Evolutionary conservation across 2,113 vertebrate genomes (phyloP), one percentile per base, ranked within the genome.

Genomic region (Pagrus major): DNA sequence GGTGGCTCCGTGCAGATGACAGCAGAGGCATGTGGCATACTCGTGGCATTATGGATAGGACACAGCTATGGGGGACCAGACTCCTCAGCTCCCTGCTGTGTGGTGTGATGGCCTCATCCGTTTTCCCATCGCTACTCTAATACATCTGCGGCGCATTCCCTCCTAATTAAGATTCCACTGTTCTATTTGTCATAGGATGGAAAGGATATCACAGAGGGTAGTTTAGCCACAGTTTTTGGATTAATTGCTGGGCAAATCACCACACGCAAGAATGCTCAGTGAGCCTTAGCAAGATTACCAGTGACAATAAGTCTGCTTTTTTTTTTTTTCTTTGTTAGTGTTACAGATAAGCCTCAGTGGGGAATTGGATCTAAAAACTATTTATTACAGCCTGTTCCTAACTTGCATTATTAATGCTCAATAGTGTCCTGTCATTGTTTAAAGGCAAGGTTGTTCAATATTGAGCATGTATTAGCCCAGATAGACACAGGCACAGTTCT

Each of bases 121-220:
- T 95, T 94, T 90, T 88, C 87, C 87, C 91, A 85, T 93, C 76
- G 89, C 90, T 82, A 37, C 87, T 84, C 91, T 89, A 91, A 93
- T 93, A 91, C 87, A 94, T 92, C 89, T 93, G 86, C 93, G 81
- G 81, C 75, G 21, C 75, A 80, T 88, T 90, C 90, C 80, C 85
- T 90, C 84, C 94, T 93, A 93, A 94, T 94, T 94, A 94, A 93
- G 91, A 93, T 91, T 86, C 87, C 80, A 83, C 78, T 9, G 49
- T 80, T 90, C 91, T 91, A 93, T 94, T 94, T 91, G 89, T 95
- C 91, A 94, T 87, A 86, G 90, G 84, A 89, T 68, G 86, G 91
- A 88, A 74, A 81, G 82, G 85, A 89, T 89, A 89, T 90, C 87
- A 88, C 82, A 90, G 87, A 92, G 85, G 87, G 89, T 88, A 92